These are phyloP conservation scores for Hydrocynus forskahlii DNA, from an alignment of 2,797 vertebrate genomes.

Conservation along the genomic window DNA sequence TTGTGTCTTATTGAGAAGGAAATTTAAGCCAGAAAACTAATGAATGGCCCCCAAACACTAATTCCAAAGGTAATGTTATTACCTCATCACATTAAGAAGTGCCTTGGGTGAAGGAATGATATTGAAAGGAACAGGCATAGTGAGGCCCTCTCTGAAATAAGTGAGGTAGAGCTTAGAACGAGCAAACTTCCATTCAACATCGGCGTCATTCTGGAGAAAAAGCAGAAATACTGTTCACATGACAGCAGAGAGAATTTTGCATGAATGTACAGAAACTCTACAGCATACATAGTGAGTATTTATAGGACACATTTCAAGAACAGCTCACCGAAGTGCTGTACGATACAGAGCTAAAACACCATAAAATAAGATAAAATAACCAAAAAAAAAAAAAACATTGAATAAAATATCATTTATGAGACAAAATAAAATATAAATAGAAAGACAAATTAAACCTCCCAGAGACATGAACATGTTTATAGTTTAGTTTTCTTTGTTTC, in stretches of 20 bases:
- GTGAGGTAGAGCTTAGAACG: conserved; percentile 90
- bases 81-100: conserved; percentile 5
- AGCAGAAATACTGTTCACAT: not conserved
- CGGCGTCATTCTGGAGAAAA: conserved; percentile 82
- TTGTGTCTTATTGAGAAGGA: not conserved
- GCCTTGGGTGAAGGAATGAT: conserved; percentile 89
- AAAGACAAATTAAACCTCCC: no score
- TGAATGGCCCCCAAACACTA: no score
- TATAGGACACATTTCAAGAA: no score
- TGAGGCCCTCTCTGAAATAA: conserved; percentile 90
- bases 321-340: no score
- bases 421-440: no score
- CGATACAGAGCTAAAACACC: no score
- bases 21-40: no score
- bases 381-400: not conserved
- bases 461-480: no score
- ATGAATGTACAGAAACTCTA: not conserved
- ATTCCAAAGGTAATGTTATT: no score
- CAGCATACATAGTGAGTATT: not conserved
- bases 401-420: no score
- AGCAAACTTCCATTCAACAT: conserved; percentile 93
- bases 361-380: no score
- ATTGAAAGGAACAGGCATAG: conserved; percentile 90
- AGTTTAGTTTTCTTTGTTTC: no score
- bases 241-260: not conserved